phyloP scores from a whole-genome alignment of 2,797 vertebrate species.

The Phoebastria nigripes region DNA sequence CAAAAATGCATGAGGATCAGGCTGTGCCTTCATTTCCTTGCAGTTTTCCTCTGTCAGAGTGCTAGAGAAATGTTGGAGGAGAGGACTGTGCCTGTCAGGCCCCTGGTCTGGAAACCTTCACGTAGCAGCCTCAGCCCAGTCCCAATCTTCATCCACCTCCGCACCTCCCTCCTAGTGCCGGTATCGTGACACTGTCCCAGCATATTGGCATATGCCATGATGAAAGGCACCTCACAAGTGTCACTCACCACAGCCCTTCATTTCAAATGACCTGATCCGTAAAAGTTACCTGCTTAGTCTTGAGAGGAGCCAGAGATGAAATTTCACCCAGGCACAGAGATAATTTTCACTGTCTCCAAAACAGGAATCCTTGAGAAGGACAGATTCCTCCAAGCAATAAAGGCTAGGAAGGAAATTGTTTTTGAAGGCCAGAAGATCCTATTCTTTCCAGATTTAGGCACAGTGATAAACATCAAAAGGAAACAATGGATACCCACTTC shows the following conservation, averaged over 20 bases:
- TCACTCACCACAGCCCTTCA: background rate
- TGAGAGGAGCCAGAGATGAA: background rate
- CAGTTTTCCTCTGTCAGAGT: background rate
- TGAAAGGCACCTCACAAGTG: background rate
- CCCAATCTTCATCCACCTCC: background rate
- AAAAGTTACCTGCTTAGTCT: background rate
- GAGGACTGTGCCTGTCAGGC: background rate
- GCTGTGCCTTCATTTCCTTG: background rate
- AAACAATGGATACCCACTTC: slow-evolving; percentile 68
- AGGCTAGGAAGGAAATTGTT: slow-evolving; percentile 60
- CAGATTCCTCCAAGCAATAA: slow-evolving; percentile 54
- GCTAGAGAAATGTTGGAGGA: background rate
- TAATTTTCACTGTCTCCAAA: slow-evolving; percentile 23
- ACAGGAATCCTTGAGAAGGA: slow-evolving; percentile 47
- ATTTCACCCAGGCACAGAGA: slow-evolving; percentile 20
- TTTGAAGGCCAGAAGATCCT: slow-evolving; percentile 57
- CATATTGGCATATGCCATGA: fast-evolving
- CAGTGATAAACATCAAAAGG: slow-evolving; percentile 66
- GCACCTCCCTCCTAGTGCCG: background rate
- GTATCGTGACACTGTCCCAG: fast-evolving
- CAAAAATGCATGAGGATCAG: background rate
- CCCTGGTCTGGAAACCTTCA: background rate
- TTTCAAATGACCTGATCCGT: background rate
- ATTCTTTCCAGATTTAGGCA: slow-evolving; percentile 68
- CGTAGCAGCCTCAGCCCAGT: background rate